Evolutionary conservation across 2,888 invertebrate genomes (phyloP).

Genomic region (Linnaemya tessellans): DNA sequence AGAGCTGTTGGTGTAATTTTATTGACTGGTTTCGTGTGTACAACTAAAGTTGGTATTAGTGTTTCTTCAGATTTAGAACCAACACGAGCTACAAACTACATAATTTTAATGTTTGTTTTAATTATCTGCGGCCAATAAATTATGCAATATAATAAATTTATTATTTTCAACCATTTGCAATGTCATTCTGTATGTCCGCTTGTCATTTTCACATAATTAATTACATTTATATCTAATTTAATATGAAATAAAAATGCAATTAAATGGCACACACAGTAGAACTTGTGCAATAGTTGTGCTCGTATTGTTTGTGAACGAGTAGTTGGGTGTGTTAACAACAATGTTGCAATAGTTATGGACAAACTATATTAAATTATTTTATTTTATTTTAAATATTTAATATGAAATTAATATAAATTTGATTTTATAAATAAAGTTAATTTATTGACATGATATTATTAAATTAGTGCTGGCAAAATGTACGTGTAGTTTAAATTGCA

Average conservation of each 20-base stretch:
- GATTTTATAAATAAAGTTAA: conserved; percentile 56
- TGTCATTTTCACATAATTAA: conserved; percentile 71
- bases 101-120: conserved; percentile 60
- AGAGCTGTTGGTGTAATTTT: not conserved
- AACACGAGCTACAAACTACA: conserved; percentile 11
- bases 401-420: conserved; percentile 46
- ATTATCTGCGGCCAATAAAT: conserved; percentile 69
- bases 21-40: conserved; percentile 23
- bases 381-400: conserved; percentile 55
- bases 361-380: conserved; percentile 31
- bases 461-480: conserved; percentile 25
- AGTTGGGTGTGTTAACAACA: not conserved
- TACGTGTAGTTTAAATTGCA: not conserved
- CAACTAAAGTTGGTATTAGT: not conserved
- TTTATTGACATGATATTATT: conserved; percentile 57
- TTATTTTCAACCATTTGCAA: conserved; percentile 62
- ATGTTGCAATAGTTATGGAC: not conserved
- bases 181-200: conserved; percentile 69
- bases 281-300: not conserved
- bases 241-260: conserved; percentile 70
- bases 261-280: conserved; percentile 44
- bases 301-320: not conserved
- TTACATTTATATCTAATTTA: conserved; percentile 70
- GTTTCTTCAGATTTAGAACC: conserved; percentile 17
- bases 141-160: conserved; percentile 71